A percentile compares a stretch with the other conserved stretches of the same genome.
Conservation (phyloP, 2,113 vertebrate genomes). For the Monarcha castaneiventris region DNA sequence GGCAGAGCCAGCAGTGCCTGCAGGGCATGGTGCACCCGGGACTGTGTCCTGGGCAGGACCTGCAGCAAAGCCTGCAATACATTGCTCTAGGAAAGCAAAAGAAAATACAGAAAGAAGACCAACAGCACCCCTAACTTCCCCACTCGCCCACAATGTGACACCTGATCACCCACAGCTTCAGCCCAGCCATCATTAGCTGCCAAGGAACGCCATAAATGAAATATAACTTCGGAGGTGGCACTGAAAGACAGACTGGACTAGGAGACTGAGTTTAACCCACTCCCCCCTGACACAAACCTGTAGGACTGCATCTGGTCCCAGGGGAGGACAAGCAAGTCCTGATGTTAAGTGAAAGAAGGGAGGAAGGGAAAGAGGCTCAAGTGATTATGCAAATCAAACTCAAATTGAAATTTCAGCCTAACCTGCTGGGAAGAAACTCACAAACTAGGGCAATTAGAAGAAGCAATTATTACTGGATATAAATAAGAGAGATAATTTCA, state of each 20-base stretch:
- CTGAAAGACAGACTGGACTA: neutral
- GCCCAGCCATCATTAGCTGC: neutral
- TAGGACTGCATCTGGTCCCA: neutral
- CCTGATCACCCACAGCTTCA: neutral
- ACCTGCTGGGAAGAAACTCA: conserved; percentile 29
- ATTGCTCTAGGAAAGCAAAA: neutral
- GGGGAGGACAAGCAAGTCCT: neutral
- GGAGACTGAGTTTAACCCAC: neutral
- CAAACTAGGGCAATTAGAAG: conserved; percentile 42
- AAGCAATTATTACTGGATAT: conserved; percentile 34
- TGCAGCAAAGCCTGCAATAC: neutral
- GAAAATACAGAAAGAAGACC: neutral
- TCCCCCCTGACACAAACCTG: neutral
- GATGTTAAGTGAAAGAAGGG: neutral
- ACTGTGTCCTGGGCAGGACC: neutral
- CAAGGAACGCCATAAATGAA: neutral
- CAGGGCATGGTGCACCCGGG: fast-evolving
- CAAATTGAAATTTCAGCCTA: conserved; percentile 36
- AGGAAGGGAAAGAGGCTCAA: neutral
- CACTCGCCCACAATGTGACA: fast-evolving
- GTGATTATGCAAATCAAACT: conserved; percentile 26
- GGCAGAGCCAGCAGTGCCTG: neutral
- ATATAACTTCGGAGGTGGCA: neutral
- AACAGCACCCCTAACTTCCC: neutral
- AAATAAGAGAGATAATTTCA: conserved; percentile 33